Conservation (phyloP, 2,797 vertebrate species). For the Kryptopterus vitreolus region DNA sequence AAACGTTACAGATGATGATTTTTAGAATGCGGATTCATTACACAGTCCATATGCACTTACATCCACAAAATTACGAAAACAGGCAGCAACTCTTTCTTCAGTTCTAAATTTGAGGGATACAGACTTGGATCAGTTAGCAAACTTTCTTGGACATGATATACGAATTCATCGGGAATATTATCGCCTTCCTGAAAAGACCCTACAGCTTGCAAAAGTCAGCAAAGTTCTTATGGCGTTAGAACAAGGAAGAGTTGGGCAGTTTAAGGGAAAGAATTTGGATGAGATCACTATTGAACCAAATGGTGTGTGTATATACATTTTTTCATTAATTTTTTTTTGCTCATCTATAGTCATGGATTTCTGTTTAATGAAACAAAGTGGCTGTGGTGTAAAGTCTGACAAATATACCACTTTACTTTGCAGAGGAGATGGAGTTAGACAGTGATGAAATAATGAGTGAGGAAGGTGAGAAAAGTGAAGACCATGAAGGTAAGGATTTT, state of each 20-base stretch:
- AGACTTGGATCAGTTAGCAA: constrained; percentile 48
- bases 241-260: constrained; percentile 3
- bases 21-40: too few species aligned
- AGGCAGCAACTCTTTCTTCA: constrained; percentile 27
- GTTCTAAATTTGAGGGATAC: constrained; percentile 41
- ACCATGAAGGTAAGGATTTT: not conserved
- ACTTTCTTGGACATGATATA: constrained; percentile 39
- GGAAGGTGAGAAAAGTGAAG: not conserved
- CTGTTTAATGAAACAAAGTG: not conserved
- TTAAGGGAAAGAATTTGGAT: constrained; percentile 17
- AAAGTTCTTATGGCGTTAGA: not conserved
- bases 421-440: not conserved
- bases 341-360: not conserved
- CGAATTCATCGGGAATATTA: constrained; percentile 38
- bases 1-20: too few species aligned
- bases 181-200: constrained; percentile 31
- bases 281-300: constrained; percentile 5
- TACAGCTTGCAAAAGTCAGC: constrained; percentile 35
- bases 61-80: constrained; percentile 47
- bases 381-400: not conserved
- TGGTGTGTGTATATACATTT: not conserved
- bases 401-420: not conserved
- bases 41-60: constrained; percentile 24
- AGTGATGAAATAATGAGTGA: not conserved
- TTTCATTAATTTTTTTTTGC: not conserved